Evolutionary conservation across 2,113 vertebrate species (phyloP), one percentile per base, ranked within the genome.

Genomic region (Myanophis thanlyinensis): DNA sequence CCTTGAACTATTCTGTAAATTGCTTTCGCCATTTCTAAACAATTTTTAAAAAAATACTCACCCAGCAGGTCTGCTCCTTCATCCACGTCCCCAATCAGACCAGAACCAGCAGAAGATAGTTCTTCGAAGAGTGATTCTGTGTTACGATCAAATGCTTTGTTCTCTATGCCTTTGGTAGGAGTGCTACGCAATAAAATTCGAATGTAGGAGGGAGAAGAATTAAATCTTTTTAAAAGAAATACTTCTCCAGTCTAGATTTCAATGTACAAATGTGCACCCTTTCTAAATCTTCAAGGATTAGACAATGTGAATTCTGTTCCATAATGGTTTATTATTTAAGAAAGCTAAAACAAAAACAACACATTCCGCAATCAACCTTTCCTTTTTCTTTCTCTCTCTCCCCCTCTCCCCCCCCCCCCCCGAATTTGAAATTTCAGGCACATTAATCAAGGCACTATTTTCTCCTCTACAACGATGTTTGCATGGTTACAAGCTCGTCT

Each of bases 51-150:
- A 95, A 95, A 95, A 53, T 91, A 85, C 98, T 98, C 98, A 99
- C 99, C 99, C 97, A 99, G 97, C 94, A 99, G 97, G 97, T 99
- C 99, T 35, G 99, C 99, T 89, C 99, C 99, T 95, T 99, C 99
- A 91, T 99, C 99, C 94, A 99, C 97, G 87, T 99, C 99, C 96
- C 98, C 98, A 90, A 99, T 99, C 89, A 99, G 97, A 97, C 99
- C 99, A 56, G 98, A 99, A 89, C 98, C 99, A 92, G 99, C 99
- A 90, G 99, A 99, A 3, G 99, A 99, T 94, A 99, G 97, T 97
- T 99, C 99, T 96, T 99, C 99, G 95, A 99, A 99, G 93, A 99
- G 98, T 91, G 99, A 99, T 56, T 99, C 99, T 0, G 99, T 99
- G 96, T 99, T 99, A 4, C 99, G 98, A 97, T 99, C 98, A 91